Percentiles rank a stretch among this genome's conserved stretches.
Evolutionary conservation across 2,113 vertebrate species (phyloP).

Genomic region (Lycocorax pyrrhopterus): DNA sequence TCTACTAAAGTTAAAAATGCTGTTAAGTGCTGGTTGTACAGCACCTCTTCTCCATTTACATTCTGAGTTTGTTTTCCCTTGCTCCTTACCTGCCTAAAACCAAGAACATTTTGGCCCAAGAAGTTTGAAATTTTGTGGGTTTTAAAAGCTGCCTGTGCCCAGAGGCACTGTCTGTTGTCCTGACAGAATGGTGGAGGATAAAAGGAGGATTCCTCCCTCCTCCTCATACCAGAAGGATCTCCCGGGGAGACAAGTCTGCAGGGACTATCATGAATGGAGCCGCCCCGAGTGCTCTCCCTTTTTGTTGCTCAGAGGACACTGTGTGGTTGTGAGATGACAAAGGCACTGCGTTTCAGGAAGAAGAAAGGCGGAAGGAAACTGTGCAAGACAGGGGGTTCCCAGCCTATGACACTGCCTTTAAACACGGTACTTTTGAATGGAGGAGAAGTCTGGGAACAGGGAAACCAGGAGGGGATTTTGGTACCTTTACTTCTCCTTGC

Average conservation of each 20-base stretch:
- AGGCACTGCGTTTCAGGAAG: slow-evolving; percentile 17
- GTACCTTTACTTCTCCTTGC: neutral
- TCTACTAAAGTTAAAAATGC: neutral
- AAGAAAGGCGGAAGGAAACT: slow-evolving; percentile 54
- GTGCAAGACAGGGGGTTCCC: slow-evolving; percentile 52
- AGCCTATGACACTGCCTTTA: neutral
- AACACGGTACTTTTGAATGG: slow-evolving; percentile 35
- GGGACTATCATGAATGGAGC: neutral
- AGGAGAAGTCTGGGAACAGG: slow-evolving; percentile 26
- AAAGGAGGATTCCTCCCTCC: neutral
- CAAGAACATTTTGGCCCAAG: neutral
- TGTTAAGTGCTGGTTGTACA: neutral
- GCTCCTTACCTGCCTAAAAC: neutral
- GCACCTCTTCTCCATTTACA: neutral
- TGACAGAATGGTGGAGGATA: neutral
- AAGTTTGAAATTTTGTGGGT: neutral
- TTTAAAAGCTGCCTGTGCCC: neutral
- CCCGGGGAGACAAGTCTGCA: rapidly evolving
- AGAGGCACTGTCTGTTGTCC: neutral
- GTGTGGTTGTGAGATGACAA: neutral
- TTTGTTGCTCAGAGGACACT: neutral
- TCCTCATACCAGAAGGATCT: neutral
- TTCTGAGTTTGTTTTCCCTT: neutral
- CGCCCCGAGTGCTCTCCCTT: neutral
- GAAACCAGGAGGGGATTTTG: neutral